Evolutionary conservation across 2,888 invertebrate species (phyloP).

Genomic region (Aporophyla nigra): DNA sequence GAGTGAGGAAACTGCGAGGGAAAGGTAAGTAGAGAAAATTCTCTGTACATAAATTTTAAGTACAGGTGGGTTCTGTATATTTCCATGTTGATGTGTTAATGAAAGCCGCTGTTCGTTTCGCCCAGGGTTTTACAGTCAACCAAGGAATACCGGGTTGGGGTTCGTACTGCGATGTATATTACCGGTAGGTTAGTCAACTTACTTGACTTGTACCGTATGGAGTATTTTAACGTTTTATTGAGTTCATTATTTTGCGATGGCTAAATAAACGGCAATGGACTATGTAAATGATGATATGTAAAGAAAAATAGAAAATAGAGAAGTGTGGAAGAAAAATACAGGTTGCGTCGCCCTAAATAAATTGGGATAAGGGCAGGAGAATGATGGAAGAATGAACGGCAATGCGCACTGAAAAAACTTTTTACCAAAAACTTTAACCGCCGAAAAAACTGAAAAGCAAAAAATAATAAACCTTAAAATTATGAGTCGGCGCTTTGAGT

Average conservation of each 20-base stretch:
- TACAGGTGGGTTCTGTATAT: conserved; percentile 51
- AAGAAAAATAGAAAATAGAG: too few species aligned
- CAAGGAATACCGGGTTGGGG: conserved; percentile 26
- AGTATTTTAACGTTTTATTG: background rate
- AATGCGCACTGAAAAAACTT: too few species aligned
- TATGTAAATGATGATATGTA: background rate
- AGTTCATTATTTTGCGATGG: conserved; percentile 3
- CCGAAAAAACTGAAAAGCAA: too few species aligned
- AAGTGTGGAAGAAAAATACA: too few species aligned
- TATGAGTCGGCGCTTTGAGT: too few species aligned
- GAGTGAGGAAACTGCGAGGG: conserved; percentile 39
- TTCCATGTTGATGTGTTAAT: conserved; percentile 58
- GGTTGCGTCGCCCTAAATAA: too few species aligned
- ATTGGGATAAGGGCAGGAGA: too few species aligned
- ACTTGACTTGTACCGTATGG: background rate
- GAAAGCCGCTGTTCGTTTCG: conserved; percentile 30
- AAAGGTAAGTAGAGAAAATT: conserved; percentile 45
- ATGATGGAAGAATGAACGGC: too few species aligned
- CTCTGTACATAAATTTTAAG: conserved; percentile 50
- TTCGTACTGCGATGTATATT: background rate
- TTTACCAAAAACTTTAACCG: too few species aligned
- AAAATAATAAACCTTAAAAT: too few species aligned
- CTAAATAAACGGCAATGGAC: background rate
- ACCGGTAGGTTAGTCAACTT: background rate
- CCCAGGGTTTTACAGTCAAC: conserved; percentile 29